Evolutionary conservation across 2,113 vertebrate species (phyloP), one percentile per base, ranked within the genome.

Genomic region (Hippocampus zosterae): DNA sequence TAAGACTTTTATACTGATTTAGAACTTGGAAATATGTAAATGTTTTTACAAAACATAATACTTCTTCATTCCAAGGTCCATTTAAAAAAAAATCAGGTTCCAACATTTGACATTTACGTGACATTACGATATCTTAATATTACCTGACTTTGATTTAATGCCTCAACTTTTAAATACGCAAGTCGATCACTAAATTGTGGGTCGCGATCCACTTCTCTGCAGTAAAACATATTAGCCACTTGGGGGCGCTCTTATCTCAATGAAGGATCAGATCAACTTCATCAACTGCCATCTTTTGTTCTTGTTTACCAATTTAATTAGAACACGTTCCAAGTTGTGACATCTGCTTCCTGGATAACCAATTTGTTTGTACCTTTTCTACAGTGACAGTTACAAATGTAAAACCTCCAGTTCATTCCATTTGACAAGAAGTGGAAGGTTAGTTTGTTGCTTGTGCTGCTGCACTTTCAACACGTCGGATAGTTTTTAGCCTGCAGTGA

Each of bases 21-120:
- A 70, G 60, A 84, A 72, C 21, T 72, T 81, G 65, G 60, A 60
- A 56, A 75, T 76, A 73, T 78, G 70, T 56, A 68, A 65, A 46
- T 77, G 57, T 74, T 75, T 75, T 83, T 85, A 18, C 11, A 70
- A 76, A 74, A 76, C 41, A 69, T 76, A 75, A 84, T 46, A 72
- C 59, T 82, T 78, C 57, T 78, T 73, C 70, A 74, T 18, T 11
- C 73, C 73, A 69, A 77, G 81, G 65, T 83, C 74, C 12, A 12
- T 44, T 44, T 44, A 1, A 6, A 5, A 33, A 33, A 33, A 33
- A 37, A 44, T 44, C 42, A 44, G 42, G 42, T 44, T 44, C 42
- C 12, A 3, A 3, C 10, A 44, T 44, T 44, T 44, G 10, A 44
- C 42, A 15, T 44, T 13, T 10, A 44, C 42, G 42, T 44, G 13